Evolutionary conservation across 2,797 vertebrate genomes (phyloP).

Genomic region (Novumbra hubbsi): DNA sequence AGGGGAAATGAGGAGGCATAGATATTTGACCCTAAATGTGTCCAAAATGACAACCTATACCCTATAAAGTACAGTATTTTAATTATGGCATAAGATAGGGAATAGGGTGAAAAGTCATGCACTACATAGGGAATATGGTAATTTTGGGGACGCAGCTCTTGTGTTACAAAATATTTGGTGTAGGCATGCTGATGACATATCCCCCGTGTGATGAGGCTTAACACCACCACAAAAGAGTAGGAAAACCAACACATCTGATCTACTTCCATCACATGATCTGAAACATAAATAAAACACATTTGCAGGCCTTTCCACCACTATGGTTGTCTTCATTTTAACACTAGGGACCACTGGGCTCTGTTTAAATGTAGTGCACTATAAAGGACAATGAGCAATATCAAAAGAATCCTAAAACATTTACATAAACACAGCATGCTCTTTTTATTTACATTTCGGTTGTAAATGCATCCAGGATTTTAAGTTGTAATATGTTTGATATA

Average conservation of each 20-base stretch:
- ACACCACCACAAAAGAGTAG: conserved; percentile 45
- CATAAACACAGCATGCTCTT: no score
- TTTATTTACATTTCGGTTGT: no score
- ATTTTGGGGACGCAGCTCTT: neutral
- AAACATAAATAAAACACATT: neutral
- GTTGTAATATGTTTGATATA: no score
- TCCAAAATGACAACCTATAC: neutral
- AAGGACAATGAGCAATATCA: no score
- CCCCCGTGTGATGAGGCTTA: conserved; percentile 39
- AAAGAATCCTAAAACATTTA: no score
- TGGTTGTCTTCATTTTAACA: neutral
- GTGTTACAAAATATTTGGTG: neutral
- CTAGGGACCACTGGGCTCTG: neutral
- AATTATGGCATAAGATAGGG: neutral
- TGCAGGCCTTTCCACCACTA: conserved; percentile 1
- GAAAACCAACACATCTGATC: conserved; percentile 73
- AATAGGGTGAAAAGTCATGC: neutral
- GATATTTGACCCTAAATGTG: neutral
- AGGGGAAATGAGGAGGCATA: neutral
- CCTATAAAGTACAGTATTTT: neutral
- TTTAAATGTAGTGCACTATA: no score
- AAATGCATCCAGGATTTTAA: no score
- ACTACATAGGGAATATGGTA: neutral
- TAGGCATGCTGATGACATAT: conserved; percentile 42
- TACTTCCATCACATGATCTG: conserved; percentile 47